These are phyloP conservation scores for Gopherus evgoodei DNA, from an alignment of 2,113 vertebrate species.

Conservation along the genomic window DNA sequence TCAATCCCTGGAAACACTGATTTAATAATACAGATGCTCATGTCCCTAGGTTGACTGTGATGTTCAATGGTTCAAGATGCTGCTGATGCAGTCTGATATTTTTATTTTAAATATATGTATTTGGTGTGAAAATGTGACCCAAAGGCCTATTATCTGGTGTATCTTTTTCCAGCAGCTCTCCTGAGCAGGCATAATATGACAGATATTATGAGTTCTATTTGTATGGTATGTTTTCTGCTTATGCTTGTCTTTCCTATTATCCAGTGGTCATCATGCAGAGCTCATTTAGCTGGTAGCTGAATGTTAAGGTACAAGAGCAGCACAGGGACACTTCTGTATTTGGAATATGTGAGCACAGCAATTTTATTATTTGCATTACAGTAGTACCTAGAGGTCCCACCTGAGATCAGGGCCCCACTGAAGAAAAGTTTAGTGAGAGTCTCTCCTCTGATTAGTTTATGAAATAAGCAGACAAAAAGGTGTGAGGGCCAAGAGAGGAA, in stretches of 20 bases:
- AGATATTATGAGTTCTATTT: not conserved
- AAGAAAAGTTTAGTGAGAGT: not conserved
- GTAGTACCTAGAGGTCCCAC: not conserved
- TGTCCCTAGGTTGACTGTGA: not conserved
- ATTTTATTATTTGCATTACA: not conserved
- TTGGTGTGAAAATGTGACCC: not conserved
- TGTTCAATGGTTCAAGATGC: not conserved
- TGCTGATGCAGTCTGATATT: not conserved
- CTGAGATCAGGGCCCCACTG: fast-evolving
- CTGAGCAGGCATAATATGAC: not conserved
- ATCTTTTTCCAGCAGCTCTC: not conserved
- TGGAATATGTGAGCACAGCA: not conserved
- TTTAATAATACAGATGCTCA: not conserved
- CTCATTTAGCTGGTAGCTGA: not conserved
- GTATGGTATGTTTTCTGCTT: not conserved
- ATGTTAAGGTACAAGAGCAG: not conserved
- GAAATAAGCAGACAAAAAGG: not conserved
- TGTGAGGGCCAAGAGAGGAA: not conserved
- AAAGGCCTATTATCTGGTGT: not conserved
- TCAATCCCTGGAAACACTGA: not conserved
- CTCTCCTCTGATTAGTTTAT: not conserved
- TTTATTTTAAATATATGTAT: not conserved
- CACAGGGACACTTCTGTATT: not conserved
- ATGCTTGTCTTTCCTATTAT: not conserved
- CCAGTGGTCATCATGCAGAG: fast-evolving